phyloP scores from a whole-genome alignment of 1,140 invertebrate species.

The Sesamia nonagrioides region DNA sequence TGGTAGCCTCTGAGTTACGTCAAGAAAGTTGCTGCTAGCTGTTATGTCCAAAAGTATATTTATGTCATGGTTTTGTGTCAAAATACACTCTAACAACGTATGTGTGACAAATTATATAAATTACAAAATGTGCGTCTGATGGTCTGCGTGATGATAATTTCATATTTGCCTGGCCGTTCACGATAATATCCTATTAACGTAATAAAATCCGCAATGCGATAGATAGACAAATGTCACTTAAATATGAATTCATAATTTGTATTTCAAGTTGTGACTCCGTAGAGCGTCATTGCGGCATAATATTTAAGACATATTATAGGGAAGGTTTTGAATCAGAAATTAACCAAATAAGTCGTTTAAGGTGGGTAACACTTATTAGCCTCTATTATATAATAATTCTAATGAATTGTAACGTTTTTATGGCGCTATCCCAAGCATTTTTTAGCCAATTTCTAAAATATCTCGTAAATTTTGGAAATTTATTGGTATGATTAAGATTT shows the following conservation, averaged over 20 bases:
- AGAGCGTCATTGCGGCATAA: background rate
- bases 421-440: no score
- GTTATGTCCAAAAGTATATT: constrained; percentile 31
- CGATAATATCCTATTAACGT: background rate
- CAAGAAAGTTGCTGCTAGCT: constrained; percentile 30
- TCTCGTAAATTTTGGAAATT: background rate
- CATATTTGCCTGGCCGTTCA: background rate
- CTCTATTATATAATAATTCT: background rate
- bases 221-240: background rate
- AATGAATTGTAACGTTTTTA: background rate
- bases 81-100: constrained; percentile 3
- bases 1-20: constrained; percentile 30
- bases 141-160: background rate
- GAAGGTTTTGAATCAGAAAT: background rate
- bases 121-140: background rate
- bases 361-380: no score
- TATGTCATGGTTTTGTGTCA: background rate
- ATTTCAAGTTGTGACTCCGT: background rate
- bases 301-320: background rate
- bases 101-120: background rate
- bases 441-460: background rate
- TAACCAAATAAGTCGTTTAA: background rate
- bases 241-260: constrained; percentile 13
- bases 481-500: background rate
- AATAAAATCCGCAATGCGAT: background rate